These are phyloP conservation scores for Benthochromis sp. DNA, from an alignment of 2,113 vertebrate genomes.

Conservation along the genomic window DNA sequence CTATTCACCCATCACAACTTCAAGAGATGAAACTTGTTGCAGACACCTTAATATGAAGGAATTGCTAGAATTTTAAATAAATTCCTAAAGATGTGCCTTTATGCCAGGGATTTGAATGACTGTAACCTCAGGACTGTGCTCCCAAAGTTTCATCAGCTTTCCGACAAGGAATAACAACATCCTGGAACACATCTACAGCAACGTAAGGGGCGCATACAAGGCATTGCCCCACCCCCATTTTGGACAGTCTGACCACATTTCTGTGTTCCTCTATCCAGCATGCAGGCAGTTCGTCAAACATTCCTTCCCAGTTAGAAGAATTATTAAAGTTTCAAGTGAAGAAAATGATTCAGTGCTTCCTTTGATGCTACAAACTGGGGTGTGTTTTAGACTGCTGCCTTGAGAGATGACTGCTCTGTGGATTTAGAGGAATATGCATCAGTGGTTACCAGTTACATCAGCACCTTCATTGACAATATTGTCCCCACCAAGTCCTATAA, in stretches of 20 bases:
- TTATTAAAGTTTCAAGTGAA: not conserved
- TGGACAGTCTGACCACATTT: not conserved
- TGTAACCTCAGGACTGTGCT: not conserved
- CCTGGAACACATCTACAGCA: not conserved
- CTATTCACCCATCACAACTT: not conserved
- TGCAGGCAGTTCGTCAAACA: rapidly evolving
- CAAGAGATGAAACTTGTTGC: not conserved
- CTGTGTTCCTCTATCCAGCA: not conserved
- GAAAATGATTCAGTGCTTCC: not conserved
- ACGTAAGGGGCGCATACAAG: rapidly evolving
- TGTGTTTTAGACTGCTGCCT: not conserved
- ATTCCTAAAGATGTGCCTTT: not conserved
- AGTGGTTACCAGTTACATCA: not conserved
- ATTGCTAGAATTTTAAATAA: not conserved
- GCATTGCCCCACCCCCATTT: not conserved
- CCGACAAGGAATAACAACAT: not conserved
- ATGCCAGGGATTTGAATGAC: not conserved
- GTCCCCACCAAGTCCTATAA: not conserved
- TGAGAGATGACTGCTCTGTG: not conserved
- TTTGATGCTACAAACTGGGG: not conserved
- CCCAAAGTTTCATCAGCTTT: not conserved
- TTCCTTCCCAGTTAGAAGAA: rapidly evolving
- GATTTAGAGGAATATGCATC: not conserved
- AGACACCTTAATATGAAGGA: not conserved
- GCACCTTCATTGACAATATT: not conserved